Evolutionary conservation across 2,797 vertebrate genomes (phyloP).

Genomic region (Amblyopsis hoosieri): DNA sequence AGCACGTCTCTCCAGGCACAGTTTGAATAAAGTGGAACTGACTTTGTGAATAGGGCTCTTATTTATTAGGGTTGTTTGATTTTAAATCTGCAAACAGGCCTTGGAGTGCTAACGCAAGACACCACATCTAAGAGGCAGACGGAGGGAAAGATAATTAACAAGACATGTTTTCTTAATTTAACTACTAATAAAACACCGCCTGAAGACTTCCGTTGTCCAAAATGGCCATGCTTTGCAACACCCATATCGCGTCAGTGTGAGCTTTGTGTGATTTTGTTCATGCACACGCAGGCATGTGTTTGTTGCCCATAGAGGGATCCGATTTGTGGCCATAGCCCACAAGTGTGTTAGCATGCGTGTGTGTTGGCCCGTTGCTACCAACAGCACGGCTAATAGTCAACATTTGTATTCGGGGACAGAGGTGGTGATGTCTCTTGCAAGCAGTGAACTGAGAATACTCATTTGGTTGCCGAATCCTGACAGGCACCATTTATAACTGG

Average conservation of each 20-base stretch:
- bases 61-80: conserved; percentile 78
- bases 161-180: conserved; percentile 85
- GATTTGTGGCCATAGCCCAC: conserved; percentile 25
- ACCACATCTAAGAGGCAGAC: conserved; percentile 56
- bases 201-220: too few relatives aligned
- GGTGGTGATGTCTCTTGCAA: conserved; percentile 92
- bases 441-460: conserved; percentile 98
- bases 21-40: conserved; percentile 79
- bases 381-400: conserved; percentile 93
- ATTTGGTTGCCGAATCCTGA: conserved; percentile 98
- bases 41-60: conserved; percentile 78
- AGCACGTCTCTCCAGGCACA: conserved; percentile 66
- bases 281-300: background rate
- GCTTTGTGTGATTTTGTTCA: background rate
- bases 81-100: conserved; percentile 66
- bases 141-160: conserved; percentile 82
- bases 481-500: conserved; percentile 97
- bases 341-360: conserved; percentile 69
- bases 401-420: conserved; percentile 92
- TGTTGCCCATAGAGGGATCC: conserved; percentile 85
- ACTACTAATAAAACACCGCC: conserved; percentile 65
- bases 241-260: background rate
- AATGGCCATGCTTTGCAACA: background rate
- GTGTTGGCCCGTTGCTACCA: conserved; percentile 78
- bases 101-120: conserved; percentile 73